phyloP scores from a whole-genome alignment of 1,140 invertebrate genomes.

The Drosophila leontia region DNA sequence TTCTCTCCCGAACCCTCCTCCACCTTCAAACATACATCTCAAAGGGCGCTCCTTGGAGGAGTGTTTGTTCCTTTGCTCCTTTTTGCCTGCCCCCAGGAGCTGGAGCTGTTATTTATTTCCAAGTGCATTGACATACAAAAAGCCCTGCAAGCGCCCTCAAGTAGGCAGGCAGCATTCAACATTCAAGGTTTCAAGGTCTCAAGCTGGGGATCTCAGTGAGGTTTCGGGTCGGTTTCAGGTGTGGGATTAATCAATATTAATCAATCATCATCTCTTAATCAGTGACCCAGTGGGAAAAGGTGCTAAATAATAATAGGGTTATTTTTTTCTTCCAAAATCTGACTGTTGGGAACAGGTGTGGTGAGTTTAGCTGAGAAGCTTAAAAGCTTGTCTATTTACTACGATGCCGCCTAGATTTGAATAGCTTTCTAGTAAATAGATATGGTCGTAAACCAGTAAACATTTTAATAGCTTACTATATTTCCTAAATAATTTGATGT shows the following conservation, averaged over 20 bases:
- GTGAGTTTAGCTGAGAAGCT: slow-evolving; percentile 31
- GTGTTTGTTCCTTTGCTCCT: slow-evolving; percentile 29
- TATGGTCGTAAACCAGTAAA: neutral
- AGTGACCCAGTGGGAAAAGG: slow-evolving; percentile 27
- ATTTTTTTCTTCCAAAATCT: neutral
- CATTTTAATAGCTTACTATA: too few species aligned
- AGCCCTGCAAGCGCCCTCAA: slow-evolving; percentile 60
- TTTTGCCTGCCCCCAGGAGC: slow-evolving; percentile 19
- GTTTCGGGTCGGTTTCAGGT: neutral
- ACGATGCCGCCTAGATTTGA: neutral
- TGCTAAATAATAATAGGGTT: neutral
- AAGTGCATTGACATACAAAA: slow-evolving; percentile 80
- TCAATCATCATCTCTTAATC: slow-evolving; percentile 22
- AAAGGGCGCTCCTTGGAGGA: slow-evolving; percentile 32
- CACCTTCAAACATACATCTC: slow-evolving; percentile 30
- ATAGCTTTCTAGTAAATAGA: slow-evolving; percentile 6
- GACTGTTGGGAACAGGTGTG: slow-evolving; percentile 9
- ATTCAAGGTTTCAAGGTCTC: slow-evolving; percentile 42
- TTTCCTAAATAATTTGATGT: neutral
- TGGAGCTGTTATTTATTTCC: slow-evolving; percentile 57
- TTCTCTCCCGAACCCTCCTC: slow-evolving; percentile 5
- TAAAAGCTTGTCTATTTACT: slow-evolving; percentile 17
- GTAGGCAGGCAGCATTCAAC: slow-evolving; percentile 61
- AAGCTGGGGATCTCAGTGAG: slow-evolving; percentile 8
- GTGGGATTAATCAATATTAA: slow-evolving; percentile 35